phyloP scores from a whole-genome alignment of 2,113 vertebrate species.

The Xiphias gladius region DNA sequence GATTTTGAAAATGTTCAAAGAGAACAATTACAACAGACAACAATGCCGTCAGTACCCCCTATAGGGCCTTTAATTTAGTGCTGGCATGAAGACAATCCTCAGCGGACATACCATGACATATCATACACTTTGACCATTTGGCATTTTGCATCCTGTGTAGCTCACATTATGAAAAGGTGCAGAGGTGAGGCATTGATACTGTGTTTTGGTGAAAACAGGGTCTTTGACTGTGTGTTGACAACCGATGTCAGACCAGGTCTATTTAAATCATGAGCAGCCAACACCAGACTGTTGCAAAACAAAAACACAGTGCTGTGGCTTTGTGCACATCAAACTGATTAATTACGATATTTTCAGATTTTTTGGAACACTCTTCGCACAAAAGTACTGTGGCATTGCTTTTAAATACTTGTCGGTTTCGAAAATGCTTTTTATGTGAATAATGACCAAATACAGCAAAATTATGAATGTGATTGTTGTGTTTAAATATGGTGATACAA shows the following conservation, averaged over 20 bases:
- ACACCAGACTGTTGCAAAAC: background rate
- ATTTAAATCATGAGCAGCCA: background rate
- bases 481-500: background rate
- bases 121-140: background rate
- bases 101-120: background rate
- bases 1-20: too few species aligned
- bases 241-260: background rate
- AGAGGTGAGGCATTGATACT: background rate
- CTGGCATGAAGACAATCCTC: background rate
- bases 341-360: too few species aligned
- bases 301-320: background rate
- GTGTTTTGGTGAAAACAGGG: background rate
- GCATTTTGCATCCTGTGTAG: background rate
- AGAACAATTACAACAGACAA: too few species aligned
- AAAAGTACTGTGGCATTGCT: background rate
- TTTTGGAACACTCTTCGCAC: too few species aligned
- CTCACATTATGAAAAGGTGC: background rate
- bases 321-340: background rate
- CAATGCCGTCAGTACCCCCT: too few species aligned
- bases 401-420: background rate
- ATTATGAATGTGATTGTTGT: background rate
- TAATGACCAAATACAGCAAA: background rate
- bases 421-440: background rate
- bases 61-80: too few species aligned
- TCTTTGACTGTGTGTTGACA: background rate